Base-by-base conservation (phyloP, 2,797 vertebrate species). In the Acanthurus tractus region DNA sequence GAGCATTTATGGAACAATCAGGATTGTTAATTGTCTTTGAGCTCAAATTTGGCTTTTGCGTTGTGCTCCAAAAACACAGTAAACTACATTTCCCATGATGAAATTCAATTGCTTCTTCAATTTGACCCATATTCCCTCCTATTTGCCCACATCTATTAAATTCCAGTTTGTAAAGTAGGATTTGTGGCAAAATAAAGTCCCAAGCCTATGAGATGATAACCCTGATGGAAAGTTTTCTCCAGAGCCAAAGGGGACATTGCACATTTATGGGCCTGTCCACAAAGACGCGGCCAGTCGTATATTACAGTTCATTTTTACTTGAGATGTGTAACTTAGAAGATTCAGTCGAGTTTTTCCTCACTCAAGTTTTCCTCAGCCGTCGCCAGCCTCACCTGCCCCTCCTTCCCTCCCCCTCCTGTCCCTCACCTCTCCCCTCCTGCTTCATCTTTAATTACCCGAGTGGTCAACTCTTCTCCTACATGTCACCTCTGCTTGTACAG, bases 81-180 rank as follows among this genome's bases (percentile, higher is more conserved):
- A 22, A 22, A 36, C 9, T 54, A 12, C 6, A 49, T 74, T 72
- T 78, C 40, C 58, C 64, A 67, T 50, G 49, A 55, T 64, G 53
- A 2, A 40, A 40, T 34, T 34, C 49, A 52, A 4, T 20, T 36
- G 50, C 52, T 44, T 48, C 13, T 61, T 75, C 61, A 23, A 17
- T 46, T 46, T 14, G 18, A 40, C 18, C 48, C 10, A 13, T 8
- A 1, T 36, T 62, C 36, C 34, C 45, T 70, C 15, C 14, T 53
- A 48, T 50, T 36, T 58, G 6, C 18, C 20, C 4, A 29, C 10
- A 52, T 74, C 52, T 72, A 61, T 36, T 8, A 46, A 25, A 57
- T 1, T 34, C 10, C 18, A 53, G 40, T 69, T 75, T 62, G 58
- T 42, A 34, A 63, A 48, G n/a, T 17, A 55, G 44, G n/a, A 20